These are phyloP conservation scores for Tiliacea aurago DNA, from an alignment of 2,888 invertebrate genomes.

Conservation along the genomic window DNA sequence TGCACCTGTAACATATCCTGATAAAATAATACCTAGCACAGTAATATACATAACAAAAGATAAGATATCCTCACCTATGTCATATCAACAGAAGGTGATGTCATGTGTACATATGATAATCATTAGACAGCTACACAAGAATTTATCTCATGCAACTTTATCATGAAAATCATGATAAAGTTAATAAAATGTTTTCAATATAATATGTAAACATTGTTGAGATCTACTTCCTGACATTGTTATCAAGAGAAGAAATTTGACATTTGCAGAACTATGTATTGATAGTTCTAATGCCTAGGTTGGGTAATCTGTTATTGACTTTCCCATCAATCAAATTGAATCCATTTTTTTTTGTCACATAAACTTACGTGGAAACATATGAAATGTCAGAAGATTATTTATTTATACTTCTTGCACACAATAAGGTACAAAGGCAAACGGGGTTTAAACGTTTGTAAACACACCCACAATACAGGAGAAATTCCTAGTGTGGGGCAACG, in stretches of 20 bases:
- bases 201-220: constrained; percentile 20
- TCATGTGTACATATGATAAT: constrained; percentile 45
- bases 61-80: constrained; percentile 24
- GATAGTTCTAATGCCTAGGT: neutral
- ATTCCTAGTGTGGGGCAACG: too few species aligned
- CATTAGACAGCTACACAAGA: constrained; percentile 15
- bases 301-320: neutral
- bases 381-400: too few species aligned
- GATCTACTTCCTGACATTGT: constrained; percentile 37
- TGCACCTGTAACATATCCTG: constrained; percentile 14
- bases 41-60: constrained; percentile 30
- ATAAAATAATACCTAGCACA: constrained; percentile 1
- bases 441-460: too few species aligned
- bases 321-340: too few species aligned
- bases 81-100: constrained; percentile 32
- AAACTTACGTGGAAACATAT: too few species aligned
- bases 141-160: constrained; percentile 32
- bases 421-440: too few species aligned
- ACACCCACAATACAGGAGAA: too few species aligned
- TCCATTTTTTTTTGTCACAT: too few species aligned
- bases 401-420: too few species aligned
- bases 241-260: neutral
- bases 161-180: constrained; percentile 20
- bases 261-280: neutral
- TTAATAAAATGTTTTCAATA: constrained; percentile 15